These are phyloP conservation scores for Aurelia sp. DNA, from an alignment of 30 jellyfish, hydroid and myxozoan genomes.

Conservation along the genomic window DNA sequence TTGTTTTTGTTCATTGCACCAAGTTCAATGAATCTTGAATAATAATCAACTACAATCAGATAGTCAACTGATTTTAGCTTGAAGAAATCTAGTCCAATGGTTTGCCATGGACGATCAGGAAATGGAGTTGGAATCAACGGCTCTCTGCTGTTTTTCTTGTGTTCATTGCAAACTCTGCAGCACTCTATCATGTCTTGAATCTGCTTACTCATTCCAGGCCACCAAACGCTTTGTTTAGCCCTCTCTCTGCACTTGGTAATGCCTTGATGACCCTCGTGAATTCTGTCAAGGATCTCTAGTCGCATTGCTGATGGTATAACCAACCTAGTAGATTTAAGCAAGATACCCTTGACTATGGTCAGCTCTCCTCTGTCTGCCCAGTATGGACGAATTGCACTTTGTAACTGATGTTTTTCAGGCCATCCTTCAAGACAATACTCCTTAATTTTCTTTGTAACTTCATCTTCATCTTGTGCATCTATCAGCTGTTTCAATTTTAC, in stretches of 20 bases:
- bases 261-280: constrained; percentile 74
- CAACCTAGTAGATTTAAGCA: constrained; percentile 23
- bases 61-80: constrained; percentile 21
- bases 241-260: constrained; percentile 46
- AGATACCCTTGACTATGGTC: constrained; percentile 14
- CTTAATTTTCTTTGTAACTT: constrained; percentile 29
- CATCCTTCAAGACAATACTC: constrained; percentile 48
- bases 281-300: constrained; percentile 26
- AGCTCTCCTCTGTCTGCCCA: constrained; percentile 49
- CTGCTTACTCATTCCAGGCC: constrained; percentile 67
- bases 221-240: constrained; percentile 48
- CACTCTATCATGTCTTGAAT: constrained; percentile 46
- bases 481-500: constrained; percentile 25
- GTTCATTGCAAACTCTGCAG: constrained; percentile 46
- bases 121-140: constrained; percentile 39
- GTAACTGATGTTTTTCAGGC: constrained; percentile 50
- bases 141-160: constrained; percentile 10
- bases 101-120: constrained; percentile 68
- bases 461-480: constrained; percentile 44
- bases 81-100: constrained; percentile 53
- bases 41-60: constrained; percentile 35
- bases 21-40: constrained; percentile 52
- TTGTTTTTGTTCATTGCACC: constrained; percentile 38
- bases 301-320: constrained; percentile 54
- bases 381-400: constrained; percentile 37